A percentile compares a stretch with the other conserved stretches of the same genome.
Conservation (phyloP, 2,113 vertebrate species). For the Zapornia atra region DNA sequence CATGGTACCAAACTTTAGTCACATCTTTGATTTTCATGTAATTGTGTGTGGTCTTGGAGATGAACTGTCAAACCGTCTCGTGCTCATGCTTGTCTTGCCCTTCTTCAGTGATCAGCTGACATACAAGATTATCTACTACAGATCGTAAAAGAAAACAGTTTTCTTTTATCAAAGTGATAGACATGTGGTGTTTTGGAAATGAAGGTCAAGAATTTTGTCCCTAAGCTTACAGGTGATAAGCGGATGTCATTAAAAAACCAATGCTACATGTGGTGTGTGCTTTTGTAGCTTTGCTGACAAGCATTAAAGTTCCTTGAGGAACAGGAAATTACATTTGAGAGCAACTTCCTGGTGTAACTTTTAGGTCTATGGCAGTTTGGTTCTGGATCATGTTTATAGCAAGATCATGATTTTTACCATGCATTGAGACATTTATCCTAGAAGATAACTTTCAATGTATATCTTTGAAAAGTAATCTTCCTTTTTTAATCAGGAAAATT, state of each 20-base stretch:
- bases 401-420: background rate
- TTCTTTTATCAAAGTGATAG: background rate
- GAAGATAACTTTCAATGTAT: background rate
- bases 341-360: background rate
- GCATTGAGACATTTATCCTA: background rate
- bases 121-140: background rate
- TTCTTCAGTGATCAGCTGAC: background rate
- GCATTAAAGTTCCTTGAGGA: background rate
- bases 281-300: background rate
- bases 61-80: background rate
- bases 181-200: background rate
- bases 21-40: background rate
- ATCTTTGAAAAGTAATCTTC: background rate
- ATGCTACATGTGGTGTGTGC: background rate
- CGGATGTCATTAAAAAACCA: background rate
- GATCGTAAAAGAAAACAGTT: background rate
- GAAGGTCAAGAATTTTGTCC: background rate
- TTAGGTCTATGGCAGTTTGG: background rate
- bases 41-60: background rate
- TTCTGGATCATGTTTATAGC: background rate
- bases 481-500: background rate
- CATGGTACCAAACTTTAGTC: background rate
- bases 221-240: background rate
- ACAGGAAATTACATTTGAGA: background rate
- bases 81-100: background rate